Evolutionary conservation across 2,113 vertebrate genomes (phyloP).

Genomic region (Neotragus moschatus): DNA sequence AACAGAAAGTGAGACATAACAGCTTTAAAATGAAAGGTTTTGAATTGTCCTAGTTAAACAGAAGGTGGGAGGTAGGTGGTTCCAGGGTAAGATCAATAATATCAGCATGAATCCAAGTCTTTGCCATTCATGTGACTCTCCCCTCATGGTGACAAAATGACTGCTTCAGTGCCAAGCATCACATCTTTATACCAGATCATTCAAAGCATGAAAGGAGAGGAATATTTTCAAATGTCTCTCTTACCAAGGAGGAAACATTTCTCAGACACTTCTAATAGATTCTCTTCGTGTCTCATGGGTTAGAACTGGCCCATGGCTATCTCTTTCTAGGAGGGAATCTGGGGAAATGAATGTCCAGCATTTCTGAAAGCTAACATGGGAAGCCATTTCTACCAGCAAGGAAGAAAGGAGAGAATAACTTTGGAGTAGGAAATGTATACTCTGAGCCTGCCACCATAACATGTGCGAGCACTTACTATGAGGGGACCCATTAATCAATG

Average conservation of each 20-base stretch:
- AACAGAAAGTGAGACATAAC: not conserved
- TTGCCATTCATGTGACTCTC: not conserved
- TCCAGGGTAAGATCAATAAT: not conserved
- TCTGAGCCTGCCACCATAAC: not conserved
- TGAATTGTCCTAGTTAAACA: not conserved
- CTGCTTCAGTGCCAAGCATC: not conserved
- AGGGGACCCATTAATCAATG: not conserved
- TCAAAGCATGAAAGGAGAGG: not conserved
- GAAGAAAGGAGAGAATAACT: not conserved
- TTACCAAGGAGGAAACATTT: not conserved
- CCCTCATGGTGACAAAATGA: not conserved
- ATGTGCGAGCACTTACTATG: fast-evolving
- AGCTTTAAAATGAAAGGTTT: not conserved
- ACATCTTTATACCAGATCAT: not conserved
- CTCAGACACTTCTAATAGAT: not conserved
- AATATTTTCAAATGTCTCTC: not conserved
- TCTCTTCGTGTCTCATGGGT: not conserved
- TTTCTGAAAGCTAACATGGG: not conserved
- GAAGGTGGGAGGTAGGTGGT: not conserved
- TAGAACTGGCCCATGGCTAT: not conserved
- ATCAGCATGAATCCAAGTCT: not conserved
- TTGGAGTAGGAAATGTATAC: too few species aligned
- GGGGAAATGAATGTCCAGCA: not conserved
- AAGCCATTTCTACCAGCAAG: not conserved
- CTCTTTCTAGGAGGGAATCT: not conserved